Conservation (phyloP, 2,113 vertebrate species). For the Osmerus mordax region DNA sequence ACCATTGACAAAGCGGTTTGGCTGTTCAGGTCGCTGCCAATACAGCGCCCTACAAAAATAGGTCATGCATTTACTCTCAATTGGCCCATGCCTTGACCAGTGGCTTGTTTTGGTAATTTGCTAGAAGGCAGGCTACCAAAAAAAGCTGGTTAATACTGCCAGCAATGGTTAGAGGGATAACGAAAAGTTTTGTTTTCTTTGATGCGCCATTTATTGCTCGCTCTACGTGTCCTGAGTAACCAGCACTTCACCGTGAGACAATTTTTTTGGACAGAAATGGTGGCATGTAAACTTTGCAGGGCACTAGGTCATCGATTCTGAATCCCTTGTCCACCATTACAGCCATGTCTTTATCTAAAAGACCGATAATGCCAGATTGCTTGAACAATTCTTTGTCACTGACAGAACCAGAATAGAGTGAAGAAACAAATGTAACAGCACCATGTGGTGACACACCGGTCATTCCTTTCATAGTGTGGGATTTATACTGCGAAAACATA, state of each 20-base stretch:
- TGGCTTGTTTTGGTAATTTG: neutral
- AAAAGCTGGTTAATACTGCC: constrained; percentile 25
- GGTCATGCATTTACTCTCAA: too few species aligned
- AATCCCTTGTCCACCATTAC: constrained; percentile 16
- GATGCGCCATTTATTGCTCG: neutral
- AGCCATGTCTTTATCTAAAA: constrained; percentile 8
- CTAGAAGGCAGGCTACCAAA: constrained; percentile 31
- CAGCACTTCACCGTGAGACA: neutral
- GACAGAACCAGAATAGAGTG: constrained; percentile 19
- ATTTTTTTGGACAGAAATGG: constrained; percentile 8
- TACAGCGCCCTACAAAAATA: too few species aligned
- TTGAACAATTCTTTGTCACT: constrained; percentile 23
- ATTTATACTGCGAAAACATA: constrained; percentile 19
- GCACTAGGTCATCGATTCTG: constrained; percentile 5
- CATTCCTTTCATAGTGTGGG: constrained; percentile 21
- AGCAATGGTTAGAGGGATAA: constrained; percentile 10
- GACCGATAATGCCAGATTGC: constrained; percentile 1
- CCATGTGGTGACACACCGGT: constrained; percentile 23
- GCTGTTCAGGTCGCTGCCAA: too few species aligned
- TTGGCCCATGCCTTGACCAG: constrained; percentile 26
- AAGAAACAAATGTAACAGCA: constrained; percentile 19
- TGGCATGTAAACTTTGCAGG: constrained; percentile 15
- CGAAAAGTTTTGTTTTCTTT: constrained; percentile 33
- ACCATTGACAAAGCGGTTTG: too few species aligned
- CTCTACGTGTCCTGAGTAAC: constrained; percentile 17